Percentiles rank a stretch among this genome's conserved stretches.
Conservation (phyloP, 2,113 vertebrate genomes). For the Cynopterus brachyotis region DNA sequence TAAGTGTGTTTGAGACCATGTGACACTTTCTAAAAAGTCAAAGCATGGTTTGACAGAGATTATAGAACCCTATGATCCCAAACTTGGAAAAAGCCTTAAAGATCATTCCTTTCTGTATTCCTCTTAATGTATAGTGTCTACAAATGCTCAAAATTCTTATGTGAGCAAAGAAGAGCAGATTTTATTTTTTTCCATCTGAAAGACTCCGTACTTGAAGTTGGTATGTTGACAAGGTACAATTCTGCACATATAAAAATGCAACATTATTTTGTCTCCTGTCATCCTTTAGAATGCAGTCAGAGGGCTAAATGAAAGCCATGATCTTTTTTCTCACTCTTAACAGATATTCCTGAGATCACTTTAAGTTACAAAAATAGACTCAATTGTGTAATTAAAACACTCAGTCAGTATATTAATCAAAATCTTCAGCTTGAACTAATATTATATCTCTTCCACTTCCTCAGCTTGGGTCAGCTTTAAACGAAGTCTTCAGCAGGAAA, state of each 20-base stretch:
- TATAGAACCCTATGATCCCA: neutral
- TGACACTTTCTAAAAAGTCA: neutral
- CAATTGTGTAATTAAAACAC: constrained; percentile 10
- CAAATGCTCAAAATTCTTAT: neutral
- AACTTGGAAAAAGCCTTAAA: neutral
- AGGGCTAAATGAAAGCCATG: neutral
- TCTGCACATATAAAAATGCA: neutral
- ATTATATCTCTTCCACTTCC: neutral
- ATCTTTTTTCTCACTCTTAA: constrained; percentile 24
- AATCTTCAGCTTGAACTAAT: neutral
- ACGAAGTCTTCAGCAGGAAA: neutral
- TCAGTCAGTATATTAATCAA: neutral
- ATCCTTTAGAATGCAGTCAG: constrained; percentile 35
- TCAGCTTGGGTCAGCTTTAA: neutral
- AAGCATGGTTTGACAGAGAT: neutral
- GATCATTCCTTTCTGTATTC: neutral
- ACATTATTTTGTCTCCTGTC: constrained; percentile 24
- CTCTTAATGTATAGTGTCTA: neutral
- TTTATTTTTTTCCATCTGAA: constrained; percentile 31
- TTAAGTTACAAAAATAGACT: constrained; percentile 6
- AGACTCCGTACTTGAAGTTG: neutral
- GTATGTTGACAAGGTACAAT: neutral
- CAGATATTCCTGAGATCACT: neutral
- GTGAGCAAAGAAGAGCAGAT: neutral
- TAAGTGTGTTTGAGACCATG: neutral